Evolutionary conservation across 1,140 invertebrate genomes (phyloP), one percentile per base, ranked within the genome.

Genomic region (Aphidius gifuensis): DNA sequence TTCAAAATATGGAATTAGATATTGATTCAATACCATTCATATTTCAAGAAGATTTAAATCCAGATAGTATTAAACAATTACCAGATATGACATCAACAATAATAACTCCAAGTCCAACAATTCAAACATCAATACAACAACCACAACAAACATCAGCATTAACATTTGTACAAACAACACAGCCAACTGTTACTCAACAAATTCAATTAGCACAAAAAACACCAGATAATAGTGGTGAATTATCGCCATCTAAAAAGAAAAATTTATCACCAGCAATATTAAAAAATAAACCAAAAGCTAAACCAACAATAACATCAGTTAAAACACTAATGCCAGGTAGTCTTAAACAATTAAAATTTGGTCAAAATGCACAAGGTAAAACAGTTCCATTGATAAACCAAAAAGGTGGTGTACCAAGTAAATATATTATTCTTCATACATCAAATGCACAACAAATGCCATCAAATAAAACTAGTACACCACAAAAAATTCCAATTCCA

Each of bases 1-100:
- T 80, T 2, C 83, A 84, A 54, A 86, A 88, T n/a, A 79, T 84
- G 67, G 81, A 87, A 23, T 84, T 89, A 59, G 88, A 90, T 69
- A 90, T 90, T 38, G 86, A 87, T 73, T 88, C 87, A 21, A 89
- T 90, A 85, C 88, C 88, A 2, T 86, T 90, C 62, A 85, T 89
- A 2, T 70, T 89, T 9, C 86, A 85, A 9, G 87, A 90, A 64
- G 86, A 89, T 67, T 72, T 89, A 50, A 80, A 84, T 61, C 68
- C 86, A 58, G 75, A 87, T 77, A 81, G 70, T 58, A 86, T 88
- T 43, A 85, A 87, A 62, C 85, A 86, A 66, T 86, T 87, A 84
- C 85, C 86, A 0, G 84, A 88, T n/a, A 83, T 87, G 1, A 84
- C 87, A 76, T 82, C 85, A 4, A 83, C 85, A 45, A 81, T 81